phyloP scores from a whole-genome alignment of 2,888 invertebrate species.

The Acleris laterana region DNA sequence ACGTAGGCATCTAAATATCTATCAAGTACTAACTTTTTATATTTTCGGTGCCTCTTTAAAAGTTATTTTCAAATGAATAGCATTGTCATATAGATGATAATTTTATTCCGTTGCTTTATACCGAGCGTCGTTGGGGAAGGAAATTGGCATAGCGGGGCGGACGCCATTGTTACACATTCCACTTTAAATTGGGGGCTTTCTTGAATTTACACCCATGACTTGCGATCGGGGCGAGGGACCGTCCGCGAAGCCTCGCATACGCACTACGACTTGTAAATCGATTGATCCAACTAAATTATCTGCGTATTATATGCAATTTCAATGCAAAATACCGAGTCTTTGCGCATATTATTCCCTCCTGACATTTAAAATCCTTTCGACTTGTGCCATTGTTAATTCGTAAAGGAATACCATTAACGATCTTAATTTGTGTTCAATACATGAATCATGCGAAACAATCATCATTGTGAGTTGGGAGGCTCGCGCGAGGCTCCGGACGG shows the following conservation, averaged over 20 bases:
- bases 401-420: constrained; percentile 45
- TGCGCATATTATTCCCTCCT: constrained; percentile 41
- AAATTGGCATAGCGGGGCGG: constrained; percentile 77
- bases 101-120: constrained; percentile 77
- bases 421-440: constrained; percentile 60
- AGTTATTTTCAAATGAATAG: constrained; percentile 37
- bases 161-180: constrained; percentile 81
- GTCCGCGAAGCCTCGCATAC: constrained; percentile 48
- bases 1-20: neutral
- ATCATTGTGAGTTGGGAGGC: constrained; percentile 51
- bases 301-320: constrained; percentile 38
- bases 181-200: constrained; percentile 83
- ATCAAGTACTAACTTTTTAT: constrained; percentile 1
- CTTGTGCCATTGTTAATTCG: constrained; percentile 43
- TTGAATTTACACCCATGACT: constrained; percentile 83
- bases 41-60: constrained; percentile 28
- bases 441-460: constrained; percentile 63
- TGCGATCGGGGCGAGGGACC: constrained; percentile 66
- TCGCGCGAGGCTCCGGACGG: constrained; percentile 49
- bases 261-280: constrained; percentile 51
- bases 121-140: constrained; percentile 71
- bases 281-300: constrained; percentile 59
- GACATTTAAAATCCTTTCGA: constrained; percentile 46
- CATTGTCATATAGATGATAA: constrained; percentile 59
- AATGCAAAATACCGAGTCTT: constrained; percentile 14